Base-by-base conservation (phyloP, 2,113 vertebrate genomes). In the Verasper variegatus region DNA sequence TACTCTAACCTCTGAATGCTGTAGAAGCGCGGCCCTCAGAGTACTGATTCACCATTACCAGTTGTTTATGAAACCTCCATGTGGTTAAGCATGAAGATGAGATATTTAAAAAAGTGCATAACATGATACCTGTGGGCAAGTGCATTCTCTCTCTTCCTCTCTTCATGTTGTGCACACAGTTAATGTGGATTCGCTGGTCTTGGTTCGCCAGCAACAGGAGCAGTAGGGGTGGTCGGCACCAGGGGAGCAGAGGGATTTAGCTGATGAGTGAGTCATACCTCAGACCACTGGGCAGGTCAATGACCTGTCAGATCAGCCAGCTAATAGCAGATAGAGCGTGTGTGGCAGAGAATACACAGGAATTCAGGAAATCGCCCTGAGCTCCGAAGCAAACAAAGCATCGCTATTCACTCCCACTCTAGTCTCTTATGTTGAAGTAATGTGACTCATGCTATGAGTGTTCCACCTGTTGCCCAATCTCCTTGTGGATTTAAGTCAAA, bases 261-360 rank as follows among this genome's bases (percentile, higher is more conserved):
- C 58, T 66, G 72, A 76, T 71, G 71, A 80, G 70, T 91, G 90
- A 92, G 82, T 91, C 90, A 89, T 85, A 31, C 56, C 67, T 69
- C 55, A 70, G 83, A 79, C 81, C 80, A 59, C 17, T 35, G 81
- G 83, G 83, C 78, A 84, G 85, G 87, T 90, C 81, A 64, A 14
- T 76, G 86, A 89, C 90, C 87, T 78, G 63, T 80, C 42, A 51
- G 85, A 79, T 85, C 78, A 57, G 51, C 73, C 71, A 54, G 77
- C 54, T 75, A 52, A 61, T 21, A 57, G 57, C 40, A 61, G 49
- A 52, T 24, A 78, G 73, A 70, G 63, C 10, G 51, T n/a, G 37
- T 12, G 21, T 12, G 63, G 4, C n/a, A 47, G 42, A 35, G 65
- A 63, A 67, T 2, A 35, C 55, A 63, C 4, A 54, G 78, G 65